Base-by-base conservation (phyloP, 2,888 invertebrate genomes). In the Dryocosmus kuriphilus region DNA sequence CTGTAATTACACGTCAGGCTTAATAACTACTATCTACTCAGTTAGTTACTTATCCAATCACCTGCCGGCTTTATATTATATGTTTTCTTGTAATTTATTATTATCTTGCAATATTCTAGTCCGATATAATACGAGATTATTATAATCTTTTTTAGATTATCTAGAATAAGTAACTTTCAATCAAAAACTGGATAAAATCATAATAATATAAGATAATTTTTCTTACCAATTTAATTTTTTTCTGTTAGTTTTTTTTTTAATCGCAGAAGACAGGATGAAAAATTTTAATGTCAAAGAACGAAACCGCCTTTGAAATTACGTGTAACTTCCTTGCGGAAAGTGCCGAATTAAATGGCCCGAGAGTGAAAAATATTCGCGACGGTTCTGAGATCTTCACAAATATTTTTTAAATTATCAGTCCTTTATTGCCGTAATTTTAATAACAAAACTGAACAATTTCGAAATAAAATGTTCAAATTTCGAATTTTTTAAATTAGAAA, bases 1-100 rank as follows among this genome's bases (percentile, higher is more conserved):
- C 65, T 24, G 41, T 65, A 65, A 65, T 65, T 65, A 65, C 65
- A 65, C 41, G 65, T 65, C 27, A 41, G 65, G 24, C 8, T n/a
- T 41, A 65, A 61, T 41, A 65, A 61, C 61, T n/a, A 32, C 32
- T 61, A 61, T 32, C 65, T 41, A 22, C 24, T 16, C 14, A 24
- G 41, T 24, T 65, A 38, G 38, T 65, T 57, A 57, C 57, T 24
- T 57, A 24, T 57, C 57, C 22, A 24, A 57, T 24, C 57, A 24
- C 57, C 24, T 24, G 57, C 24, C 57, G 1, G 24, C 24, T 57
- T 1, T 24, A 57, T 11, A 57, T 57, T 57, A 24, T 4, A 22
- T 14, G 3, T 57, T 57, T 51, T n/a, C n/a, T n/a, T n/a, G 4
- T 24, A 14, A 11, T 27, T 55, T 24, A 24, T 24, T 24, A 57